A percentile compares a stretch with the other conserved stretches of the same genome.
phyloP scores from a whole-genome alignment of 2,113 vertebrate genomes.

The Leptobrachium ailaonicum region DNA sequence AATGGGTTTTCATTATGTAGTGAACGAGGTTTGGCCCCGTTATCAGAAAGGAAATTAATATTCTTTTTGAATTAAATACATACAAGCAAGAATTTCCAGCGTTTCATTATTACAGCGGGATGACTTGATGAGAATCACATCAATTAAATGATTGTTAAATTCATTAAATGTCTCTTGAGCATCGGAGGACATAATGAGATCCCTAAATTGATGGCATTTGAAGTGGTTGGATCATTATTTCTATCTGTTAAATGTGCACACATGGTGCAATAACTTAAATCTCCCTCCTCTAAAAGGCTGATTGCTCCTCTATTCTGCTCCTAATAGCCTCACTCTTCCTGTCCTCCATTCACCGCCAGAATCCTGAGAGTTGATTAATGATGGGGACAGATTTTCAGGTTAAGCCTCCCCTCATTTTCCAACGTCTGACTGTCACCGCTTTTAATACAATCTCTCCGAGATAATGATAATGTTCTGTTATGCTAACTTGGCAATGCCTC shows the following conservation, averaged over 20 bases:
- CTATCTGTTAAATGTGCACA: constrained; percentile 24
- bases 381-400: constrained; percentile 45
- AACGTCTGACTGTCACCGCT: constrained; percentile 33
- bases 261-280: constrained; percentile 28
- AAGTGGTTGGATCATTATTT: constrained; percentile 1
- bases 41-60: too few species aligned
- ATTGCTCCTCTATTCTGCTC: constrained; percentile 30
- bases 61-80: background rate
- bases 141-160: constrained; percentile 25
- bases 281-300: constrained; percentile 24
- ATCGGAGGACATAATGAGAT: constrained; percentile 17
- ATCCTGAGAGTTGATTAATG: constrained; percentile 40
- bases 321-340: constrained; percentile 18
- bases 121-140: background rate
- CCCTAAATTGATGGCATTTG: background rate
- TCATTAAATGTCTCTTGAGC: constrained; percentile 26
- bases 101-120: background rate
- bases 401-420: constrained; percentile 35
- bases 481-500: constrained; percentile 45
- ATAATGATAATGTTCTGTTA: constrained; percentile 43
- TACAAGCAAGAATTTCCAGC: background rate
- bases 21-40: too few species aligned
- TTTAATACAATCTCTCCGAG: constrained; percentile 37
- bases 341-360: constrained; percentile 27
- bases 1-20: too few species aligned